Conservation (phyloP, 2,888 invertebrate species). For the Mycogona germanica region DNA sequence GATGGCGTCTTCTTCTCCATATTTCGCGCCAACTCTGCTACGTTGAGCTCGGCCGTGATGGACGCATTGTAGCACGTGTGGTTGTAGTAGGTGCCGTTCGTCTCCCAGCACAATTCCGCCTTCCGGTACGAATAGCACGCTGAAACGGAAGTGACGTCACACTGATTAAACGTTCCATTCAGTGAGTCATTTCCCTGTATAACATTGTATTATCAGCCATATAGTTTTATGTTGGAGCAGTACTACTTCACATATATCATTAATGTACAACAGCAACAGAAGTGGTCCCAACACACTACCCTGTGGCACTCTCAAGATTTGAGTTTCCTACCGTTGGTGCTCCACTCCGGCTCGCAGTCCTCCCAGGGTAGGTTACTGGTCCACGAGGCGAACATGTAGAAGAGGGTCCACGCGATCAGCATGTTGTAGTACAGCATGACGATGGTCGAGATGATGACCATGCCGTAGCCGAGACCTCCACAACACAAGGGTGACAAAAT, state of each 20-base stretch:
- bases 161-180: neutral
- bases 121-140: conserved; percentile 30
- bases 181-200: neutral
- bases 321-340: conserved; percentile 36
- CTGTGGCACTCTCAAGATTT: no score
- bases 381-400: conserved; percentile 50
- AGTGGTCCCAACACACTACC: no score
- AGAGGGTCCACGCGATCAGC: conserved; percentile 64
- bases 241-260: no score
- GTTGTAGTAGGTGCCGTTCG: conserved; percentile 30
- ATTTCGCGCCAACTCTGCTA: conserved; percentile 25
- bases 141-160: conserved; percentile 2
- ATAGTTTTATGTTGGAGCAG: no score
- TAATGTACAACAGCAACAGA: no score
- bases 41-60: conserved; percentile 23
- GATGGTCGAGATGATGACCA: conserved; percentile 60
- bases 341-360: conserved; percentile 56
- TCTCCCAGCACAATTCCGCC: conserved; percentile 29
- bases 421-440: conserved; percentile 65
- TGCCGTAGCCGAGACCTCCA: conserved; percentile 58
- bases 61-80: conserved; percentile 30
- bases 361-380: conserved; percentile 50
- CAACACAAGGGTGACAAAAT: neutral
- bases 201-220: neutral
- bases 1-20: conserved; percentile 32